phyloP scores from a whole-genome alignment of 2,888 invertebrate species.

The Phengaris alcon region DNA sequence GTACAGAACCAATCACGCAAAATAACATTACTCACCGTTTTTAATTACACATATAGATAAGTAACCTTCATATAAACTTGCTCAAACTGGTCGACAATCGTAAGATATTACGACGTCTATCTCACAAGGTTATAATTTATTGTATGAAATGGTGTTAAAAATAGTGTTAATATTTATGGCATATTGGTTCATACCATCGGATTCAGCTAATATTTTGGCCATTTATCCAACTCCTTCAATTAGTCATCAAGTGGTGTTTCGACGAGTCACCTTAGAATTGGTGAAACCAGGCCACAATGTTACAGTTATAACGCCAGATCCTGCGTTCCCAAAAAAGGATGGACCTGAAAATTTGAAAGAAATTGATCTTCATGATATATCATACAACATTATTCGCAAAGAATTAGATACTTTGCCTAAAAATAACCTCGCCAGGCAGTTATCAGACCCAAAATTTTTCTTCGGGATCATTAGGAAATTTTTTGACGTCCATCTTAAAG shows the following conservation, averaged over 20 bases:
- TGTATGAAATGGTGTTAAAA: not conserved
- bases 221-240: conserved; percentile 58
- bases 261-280: conserved; percentile 56
- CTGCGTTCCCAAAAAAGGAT: conserved; percentile 47
- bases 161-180: not conserved
- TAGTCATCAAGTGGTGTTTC: conserved; percentile 64
- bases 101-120: too few relatives aligned
- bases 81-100: too few relatives aligned
- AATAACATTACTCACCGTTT: too few relatives aligned
- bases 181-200: not conserved
- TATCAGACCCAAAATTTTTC: not conserved
- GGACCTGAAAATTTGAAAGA: conserved; percentile 54
- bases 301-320: conserved; percentile 58
- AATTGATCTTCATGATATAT: conserved; percentile 50
- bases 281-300: conserved; percentile 63
- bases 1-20: too few relatives aligned
- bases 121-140: too few relatives aligned
- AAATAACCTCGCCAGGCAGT: not conserved
- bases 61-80: too few relatives aligned
- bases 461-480: not conserved
- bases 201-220: conserved; percentile 46
- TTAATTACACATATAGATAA: too few relatives aligned
- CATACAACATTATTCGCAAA: conserved; percentile 38
- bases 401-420: not conserved
- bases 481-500: conserved; percentile 3